Conservation (phyloP, 2,113 vertebrate genomes). For the Barnardius zonarius region DNA sequence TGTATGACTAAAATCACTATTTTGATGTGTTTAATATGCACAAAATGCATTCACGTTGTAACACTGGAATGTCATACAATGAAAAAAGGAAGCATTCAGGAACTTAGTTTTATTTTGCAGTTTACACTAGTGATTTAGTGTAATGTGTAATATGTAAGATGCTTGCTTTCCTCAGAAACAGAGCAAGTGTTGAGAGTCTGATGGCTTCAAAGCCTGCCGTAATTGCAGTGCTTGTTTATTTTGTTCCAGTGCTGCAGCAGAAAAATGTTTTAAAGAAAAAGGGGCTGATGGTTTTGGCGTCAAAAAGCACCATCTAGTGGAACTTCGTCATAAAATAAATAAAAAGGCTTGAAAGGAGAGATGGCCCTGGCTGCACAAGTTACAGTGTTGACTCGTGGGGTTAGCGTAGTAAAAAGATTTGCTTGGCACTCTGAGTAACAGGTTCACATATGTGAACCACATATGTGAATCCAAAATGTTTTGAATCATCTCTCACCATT, state of each 20-base stretch:
- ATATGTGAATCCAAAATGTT: neutral
- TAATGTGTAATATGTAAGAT: neutral
- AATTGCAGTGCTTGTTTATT: neutral
- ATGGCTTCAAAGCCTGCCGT: neutral
- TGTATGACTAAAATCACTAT: neutral
- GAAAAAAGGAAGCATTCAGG: neutral
- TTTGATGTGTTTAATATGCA: neutral
- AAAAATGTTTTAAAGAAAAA: neutral
- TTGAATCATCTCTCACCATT: neutral
- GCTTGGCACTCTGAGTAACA: neutral
- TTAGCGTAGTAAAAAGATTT: neutral
- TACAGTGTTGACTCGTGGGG: neutral
- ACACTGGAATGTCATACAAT: neutral
- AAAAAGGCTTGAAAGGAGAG: neutral
- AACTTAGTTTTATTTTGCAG: neutral
- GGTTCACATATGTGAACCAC: neutral
- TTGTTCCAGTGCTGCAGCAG: neutral
- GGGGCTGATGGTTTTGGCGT: neutral
- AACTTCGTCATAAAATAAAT: neutral
- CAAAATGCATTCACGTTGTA: neutral
- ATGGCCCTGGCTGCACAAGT: neutral
- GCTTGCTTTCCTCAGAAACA: neutral
- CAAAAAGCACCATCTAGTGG: constrained; percentile 58
- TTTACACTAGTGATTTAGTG: neutral
- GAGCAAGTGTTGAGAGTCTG: neutral